Evolutionary conservation across 2,113 vertebrate species (phyloP), one percentile per base, ranked within the genome.

Genomic region (Lucifuga dentata): DNA sequence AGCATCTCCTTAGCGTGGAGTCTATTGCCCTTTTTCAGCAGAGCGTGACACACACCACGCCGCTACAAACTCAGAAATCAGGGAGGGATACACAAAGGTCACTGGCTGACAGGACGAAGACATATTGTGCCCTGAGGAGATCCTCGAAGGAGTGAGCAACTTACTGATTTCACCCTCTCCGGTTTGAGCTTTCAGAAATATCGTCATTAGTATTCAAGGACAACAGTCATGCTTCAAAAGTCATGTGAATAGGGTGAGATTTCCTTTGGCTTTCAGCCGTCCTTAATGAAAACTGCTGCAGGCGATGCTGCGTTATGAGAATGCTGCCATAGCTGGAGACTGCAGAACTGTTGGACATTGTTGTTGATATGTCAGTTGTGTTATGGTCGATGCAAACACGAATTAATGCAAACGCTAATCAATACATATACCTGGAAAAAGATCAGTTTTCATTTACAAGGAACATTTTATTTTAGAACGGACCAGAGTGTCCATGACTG

Each of bases 71-170:
- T 78, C 72, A 64, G 62, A 78, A 87, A 83, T 84, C 86, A 82
- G 65, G 70, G 19, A 52, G 88, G 74, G 78, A 86, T 66, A 80
- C 65, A 71, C 69, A 89, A 90, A 91, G 90, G 90, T 91, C 88
- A 86, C 5, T 8, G 11, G 59, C 76, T 90, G 88, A 91, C 90
- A 82, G 88, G 49, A 58, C 53, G 23, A 73, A 91, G 90, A 91
- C 82, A 81, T 81, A 90, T 86, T 69, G 75, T 20, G 61, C 84
- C 85, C 88, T 0, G 71, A 84, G 86, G 85, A 84, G 52, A 66
- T 78, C 73, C 73, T 80, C 62, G 2, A 62, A 89, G 85, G 78
- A 85, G 83, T 58, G 83, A 86, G 78, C 62, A 57, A 77, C 73
- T 58, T 71, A 39, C 81, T 61, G 73, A 80, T 88, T 87, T 57